Base-by-base conservation (phyloP, 2,113 vertebrate genomes). In the Hippocampus mohnikei region DNA sequence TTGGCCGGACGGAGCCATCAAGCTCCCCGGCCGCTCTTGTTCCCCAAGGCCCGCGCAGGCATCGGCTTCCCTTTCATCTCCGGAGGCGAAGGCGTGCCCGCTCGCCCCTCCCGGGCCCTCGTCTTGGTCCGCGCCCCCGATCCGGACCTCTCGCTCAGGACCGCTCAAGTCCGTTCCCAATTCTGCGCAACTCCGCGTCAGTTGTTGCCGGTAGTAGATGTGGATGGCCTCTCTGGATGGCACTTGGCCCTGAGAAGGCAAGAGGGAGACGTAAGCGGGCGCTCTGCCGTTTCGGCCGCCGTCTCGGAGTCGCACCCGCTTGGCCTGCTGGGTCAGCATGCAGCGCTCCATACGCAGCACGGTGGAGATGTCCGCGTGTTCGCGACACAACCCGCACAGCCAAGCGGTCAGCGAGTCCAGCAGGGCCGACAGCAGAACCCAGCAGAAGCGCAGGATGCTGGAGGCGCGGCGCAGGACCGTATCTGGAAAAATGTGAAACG, bases 371-470 rank as follows among this genome's bases (percentile, higher is more conserved):
- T 98, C 96, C 0, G 98, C 96, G 85, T 98, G 95, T 8, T 98
- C 97, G 65, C 93, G 91, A 84, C 96, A 98, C 88, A 99, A 93
- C 76, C 95, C 95, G 71, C 98, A 97, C 58, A 98, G 94, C 96
- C 96, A 99, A 25, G 90, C 90, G 67, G 96, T 98, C 82, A 98
- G 94, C 86, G 96, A 97, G 81, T 98, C 95, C 75, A 99, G 85
- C 0, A 95, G 95, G 41, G 97, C 96, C 89, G 97, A 93, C 83
- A 95, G 96, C 71, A 99, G 93, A 71, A 97, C 95, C 96, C 96
- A 98, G 69, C 95, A 98, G 83, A 99, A 98, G 91, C 98, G 98
- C 78, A 99, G 92, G 84, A 99, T 97, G 92, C 98, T 98, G 87
- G 98, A 97, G 84, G 98, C 94, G 70, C 97, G 92, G 89, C 97